Evolutionary conservation across 2,888 invertebrate species (phyloP).

Genomic region (Laspeyria flexula): DNA sequence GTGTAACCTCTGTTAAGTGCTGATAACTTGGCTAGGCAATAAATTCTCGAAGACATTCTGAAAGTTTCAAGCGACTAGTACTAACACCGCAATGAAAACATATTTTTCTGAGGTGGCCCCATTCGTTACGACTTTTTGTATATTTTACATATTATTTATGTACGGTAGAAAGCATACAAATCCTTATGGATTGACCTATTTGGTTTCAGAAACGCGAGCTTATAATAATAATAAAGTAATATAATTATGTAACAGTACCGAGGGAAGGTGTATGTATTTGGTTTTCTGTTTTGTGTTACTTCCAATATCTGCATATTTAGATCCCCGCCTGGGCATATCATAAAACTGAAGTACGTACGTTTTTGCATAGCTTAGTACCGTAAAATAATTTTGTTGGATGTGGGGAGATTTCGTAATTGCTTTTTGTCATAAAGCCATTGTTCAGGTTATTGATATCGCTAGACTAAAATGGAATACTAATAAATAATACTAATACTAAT

Average conservation of each 20-base stretch:
- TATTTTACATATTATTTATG: neutral
- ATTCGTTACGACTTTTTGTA: slow-evolving; percentile 1
- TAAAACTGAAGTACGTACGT: neutral
- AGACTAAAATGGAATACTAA: too few species aligned
- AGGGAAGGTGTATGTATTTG: neutral
- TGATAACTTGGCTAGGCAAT: neutral
- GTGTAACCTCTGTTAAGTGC: too few species aligned
- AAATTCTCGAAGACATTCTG: slow-evolving; percentile 1
- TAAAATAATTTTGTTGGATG: too few species aligned
- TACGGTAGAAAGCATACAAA: slow-evolving; percentile 7
- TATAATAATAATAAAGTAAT: slow-evolving; percentile 18
- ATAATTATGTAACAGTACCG: slow-evolving; percentile 4
- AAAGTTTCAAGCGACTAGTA: slow-evolving; percentile 1
- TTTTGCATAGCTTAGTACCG: too few species aligned
- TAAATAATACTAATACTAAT: too few species aligned
- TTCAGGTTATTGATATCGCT: too few species aligned
- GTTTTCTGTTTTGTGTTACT: neutral
- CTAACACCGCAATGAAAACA: neutral
- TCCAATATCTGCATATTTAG: neutral
- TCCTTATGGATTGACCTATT: slow-evolving; percentile 21
- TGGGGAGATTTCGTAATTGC: too few species aligned
- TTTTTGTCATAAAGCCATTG: too few species aligned
- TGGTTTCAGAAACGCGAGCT: slow-evolving; percentile 20
- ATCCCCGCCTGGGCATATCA: neutral
- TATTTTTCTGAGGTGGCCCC: slow-evolving; percentile 1